phyloP scores from a whole-genome alignment of 2,113 vertebrate genomes.

The Nycticebus coucang region DNA sequence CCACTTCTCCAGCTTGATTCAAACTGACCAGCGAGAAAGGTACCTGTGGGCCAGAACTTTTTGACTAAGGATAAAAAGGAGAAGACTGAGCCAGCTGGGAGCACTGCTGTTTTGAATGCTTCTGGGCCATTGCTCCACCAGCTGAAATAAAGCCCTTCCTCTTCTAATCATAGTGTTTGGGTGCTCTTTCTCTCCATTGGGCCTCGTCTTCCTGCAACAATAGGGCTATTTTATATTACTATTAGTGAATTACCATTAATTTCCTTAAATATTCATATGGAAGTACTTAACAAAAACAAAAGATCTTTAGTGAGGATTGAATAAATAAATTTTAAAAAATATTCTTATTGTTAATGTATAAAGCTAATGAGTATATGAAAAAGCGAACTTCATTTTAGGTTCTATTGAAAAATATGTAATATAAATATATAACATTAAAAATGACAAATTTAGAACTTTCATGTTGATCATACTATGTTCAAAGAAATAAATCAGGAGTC shows the following conservation, averaged over 20 bases:
- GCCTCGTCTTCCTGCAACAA: background rate
- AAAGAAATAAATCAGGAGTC: background rate
- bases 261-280: background rate
- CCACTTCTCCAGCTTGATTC: too few relatives aligned
- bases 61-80: too few relatives aligned
- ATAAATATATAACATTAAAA: background rate
- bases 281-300: constrained; percentile 1
- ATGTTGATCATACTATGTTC: background rate
- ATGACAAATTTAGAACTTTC: background rate
- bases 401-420: background rate
- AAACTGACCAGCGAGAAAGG: too few relatives aligned
- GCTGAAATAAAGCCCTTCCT: too few relatives aligned
- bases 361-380: background rate
- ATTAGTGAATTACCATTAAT: background rate
- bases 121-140: too few relatives aligned
- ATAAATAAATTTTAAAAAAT: background rate
- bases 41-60: too few relatives aligned
- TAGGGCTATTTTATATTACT: background rate
- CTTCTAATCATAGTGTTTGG: too few relatives aligned
- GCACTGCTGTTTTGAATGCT: too few relatives aligned
- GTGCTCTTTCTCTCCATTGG: too few relatives aligned
- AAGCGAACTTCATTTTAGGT: background rate
- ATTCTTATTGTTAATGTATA: background rate
- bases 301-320: background rate
- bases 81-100: too few relatives aligned